phyloP scores from a whole-genome alignment of 2,888 invertebrate species.

The Caenorhabditis macrosperma region DNA sequence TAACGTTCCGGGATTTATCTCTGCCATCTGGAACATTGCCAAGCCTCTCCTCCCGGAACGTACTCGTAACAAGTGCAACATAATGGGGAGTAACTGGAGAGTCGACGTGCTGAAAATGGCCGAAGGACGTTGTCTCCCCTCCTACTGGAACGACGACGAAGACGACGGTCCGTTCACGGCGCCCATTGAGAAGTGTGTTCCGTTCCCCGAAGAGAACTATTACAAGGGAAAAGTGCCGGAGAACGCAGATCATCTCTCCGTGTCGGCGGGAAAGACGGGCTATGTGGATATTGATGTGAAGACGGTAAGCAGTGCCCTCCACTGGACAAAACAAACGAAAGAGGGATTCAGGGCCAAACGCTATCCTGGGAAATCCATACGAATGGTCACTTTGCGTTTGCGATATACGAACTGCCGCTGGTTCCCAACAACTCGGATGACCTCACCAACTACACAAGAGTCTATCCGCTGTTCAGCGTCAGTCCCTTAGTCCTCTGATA shows the following conservation, averaged over 20 bases:
- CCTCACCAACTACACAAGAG: slow-evolving; percentile 59
- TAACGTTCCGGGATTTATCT: slow-evolving; percentile 77
- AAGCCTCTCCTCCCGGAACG: slow-evolving; percentile 76
- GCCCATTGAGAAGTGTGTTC: slow-evolving; percentile 70
- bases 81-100: slow-evolving; percentile 71
- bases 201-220: slow-evolving; percentile 70
- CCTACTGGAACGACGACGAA: slow-evolving; percentile 77
- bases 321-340: background rate
- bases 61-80: slow-evolving; percentile 75
- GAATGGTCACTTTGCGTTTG: slow-evolving; percentile 79
- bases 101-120: slow-evolving; percentile 75
- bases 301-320: slow-evolving; percentile 61
- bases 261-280: slow-evolving; percentile 74
- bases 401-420: slow-evolving; percentile 65
- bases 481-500: slow-evolving; percentile 14
- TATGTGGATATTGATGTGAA: slow-evolving; percentile 68
- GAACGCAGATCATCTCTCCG: slow-evolving; percentile 61
- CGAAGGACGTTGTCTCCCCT: slow-evolving; percentile 70
- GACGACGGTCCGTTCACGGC: slow-evolving; percentile 72
- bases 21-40: slow-evolving; percentile 73
- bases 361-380: slow-evolving; percentile 73
- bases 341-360: slow-evolving; percentile 70
- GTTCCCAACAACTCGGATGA: slow-evolving; percentile 65
- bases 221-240: slow-evolving; percentile 66
- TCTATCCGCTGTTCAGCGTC: slow-evolving; percentile 78